phyloP scores from a whole-genome alignment of 2,888 invertebrate species.

The Polymixis flavicincta region DNA sequence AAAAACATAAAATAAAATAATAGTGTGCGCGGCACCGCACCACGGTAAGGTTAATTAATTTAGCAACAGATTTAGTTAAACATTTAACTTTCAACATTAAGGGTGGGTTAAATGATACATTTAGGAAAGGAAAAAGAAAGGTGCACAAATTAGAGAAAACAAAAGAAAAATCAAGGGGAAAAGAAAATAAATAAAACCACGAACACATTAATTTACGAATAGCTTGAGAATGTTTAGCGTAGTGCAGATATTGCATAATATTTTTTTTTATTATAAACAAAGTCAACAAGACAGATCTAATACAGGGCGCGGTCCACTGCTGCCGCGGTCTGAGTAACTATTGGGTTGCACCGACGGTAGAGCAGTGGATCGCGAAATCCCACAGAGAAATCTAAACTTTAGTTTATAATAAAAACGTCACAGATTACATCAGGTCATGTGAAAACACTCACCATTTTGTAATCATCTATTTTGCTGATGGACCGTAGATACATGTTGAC shows the following conservation, averaged over 20 bases:
- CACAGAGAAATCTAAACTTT: slow-evolving; percentile 72
- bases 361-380: slow-evolving; percentile 50
- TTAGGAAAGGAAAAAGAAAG: slow-evolving; percentile 65
- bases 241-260: slow-evolving; percentile 86
- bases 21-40: slow-evolving; percentile 78
- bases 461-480: slow-evolving; percentile 99
- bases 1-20: slow-evolving; percentile 41
- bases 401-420: slow-evolving; percentile 84
- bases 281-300: slow-evolving; percentile 66
- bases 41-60: slow-evolving; percentile 56
- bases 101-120: slow-evolving; percentile 63
- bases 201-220: slow-evolving; percentile 81
- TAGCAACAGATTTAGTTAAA: slow-evolving; percentile 54
- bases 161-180: slow-evolving; percentile 62
- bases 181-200: slow-evolving; percentile 72
- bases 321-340: slow-evolving; percentile 33
- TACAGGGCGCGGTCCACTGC: slow-evolving; percentile 54
- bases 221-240: slow-evolving; percentile 84
- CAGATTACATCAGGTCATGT: slow-evolving; percentile 74
- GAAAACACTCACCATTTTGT: slow-evolving; percentile 98
- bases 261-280: slow-evolving; percentile 85
- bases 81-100: slow-evolving; percentile 52
- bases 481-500: slow-evolving; percentile 99
- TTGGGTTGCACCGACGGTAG: slow-evolving; percentile 30
- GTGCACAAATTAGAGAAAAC: slow-evolving; percentile 69